These are phyloP conservation scores for Nothocercus julius DNA, from an alignment of 2,113 vertebrate genomes.

Conservation along the genomic window DNA sequence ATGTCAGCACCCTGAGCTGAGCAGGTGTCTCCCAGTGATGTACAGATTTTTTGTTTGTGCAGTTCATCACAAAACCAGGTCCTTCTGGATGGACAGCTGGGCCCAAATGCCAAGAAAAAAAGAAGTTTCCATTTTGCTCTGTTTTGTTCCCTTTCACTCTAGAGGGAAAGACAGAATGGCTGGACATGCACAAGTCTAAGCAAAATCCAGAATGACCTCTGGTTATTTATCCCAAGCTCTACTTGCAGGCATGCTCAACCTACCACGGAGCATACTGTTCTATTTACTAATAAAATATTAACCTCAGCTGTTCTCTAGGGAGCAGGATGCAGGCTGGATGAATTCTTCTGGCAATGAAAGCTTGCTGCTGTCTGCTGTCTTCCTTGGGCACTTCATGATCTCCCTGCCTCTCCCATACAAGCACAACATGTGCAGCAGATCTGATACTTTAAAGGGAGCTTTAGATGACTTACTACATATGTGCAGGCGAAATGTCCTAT, in stretches of 20 bases:
- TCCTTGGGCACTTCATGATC: not conserved
- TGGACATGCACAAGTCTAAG: not conserved
- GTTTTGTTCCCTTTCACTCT: not conserved
- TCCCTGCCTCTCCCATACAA: not conserved
- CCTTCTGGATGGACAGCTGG: not conserved
- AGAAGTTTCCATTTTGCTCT: not conserved
- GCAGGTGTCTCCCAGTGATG: too few relatives aligned
- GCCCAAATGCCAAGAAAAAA: not conserved
- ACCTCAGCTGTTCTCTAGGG: not conserved
- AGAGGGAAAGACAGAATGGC: not conserved
- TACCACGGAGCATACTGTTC: not conserved
- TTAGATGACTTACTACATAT: not conserved
- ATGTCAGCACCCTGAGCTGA: too few relatives aligned
- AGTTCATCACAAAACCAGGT: not conserved
- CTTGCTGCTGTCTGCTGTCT: not conserved
- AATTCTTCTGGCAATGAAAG: not conserved
- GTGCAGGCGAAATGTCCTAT: not conserved
- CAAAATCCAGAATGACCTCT: not conserved
- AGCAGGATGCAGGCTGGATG: not conserved
- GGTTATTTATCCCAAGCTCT: not conserved
- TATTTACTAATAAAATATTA: not conserved
- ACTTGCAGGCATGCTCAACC: not conserved
- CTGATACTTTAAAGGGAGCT: not conserved
- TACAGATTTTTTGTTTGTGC: too few relatives aligned
- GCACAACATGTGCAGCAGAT: not conserved